A percentile compares a stretch with the other conserved stretches of the same genome.
These are phyloP conservation scores for Hycleus cichorii DNA, from an alignment of 1,140 invertebrate genomes.

Conservation along the genomic window DNA sequence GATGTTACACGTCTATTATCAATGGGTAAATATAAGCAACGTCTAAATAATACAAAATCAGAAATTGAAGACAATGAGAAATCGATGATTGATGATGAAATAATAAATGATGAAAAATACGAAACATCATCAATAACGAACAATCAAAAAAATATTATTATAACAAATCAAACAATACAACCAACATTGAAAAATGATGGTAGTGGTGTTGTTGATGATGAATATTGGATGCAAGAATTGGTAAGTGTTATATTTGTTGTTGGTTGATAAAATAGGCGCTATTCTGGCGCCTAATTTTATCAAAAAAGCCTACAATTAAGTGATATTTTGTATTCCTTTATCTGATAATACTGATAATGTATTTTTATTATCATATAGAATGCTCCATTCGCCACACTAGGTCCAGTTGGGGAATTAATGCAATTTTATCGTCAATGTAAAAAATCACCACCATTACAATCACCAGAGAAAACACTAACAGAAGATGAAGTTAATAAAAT, in stretches of 20 bases:
- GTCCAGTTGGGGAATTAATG: constrained; percentile 59
- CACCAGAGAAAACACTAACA: constrained; percentile 53
- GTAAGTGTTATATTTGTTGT: not conserved
- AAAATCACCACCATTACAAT: constrained; percentile 61
- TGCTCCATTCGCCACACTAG: constrained; percentile 51
- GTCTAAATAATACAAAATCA: not conserved
- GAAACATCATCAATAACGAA: not conserved
- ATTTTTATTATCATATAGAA: constrained; percentile 42
- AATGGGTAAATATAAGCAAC: constrained; percentile 7
- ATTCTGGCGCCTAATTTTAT: too few species aligned
- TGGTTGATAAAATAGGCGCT: too few species aligned
- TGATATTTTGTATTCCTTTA: too few species aligned
- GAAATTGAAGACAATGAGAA: not conserved
- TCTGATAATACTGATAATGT: too few species aligned
- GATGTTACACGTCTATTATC: constrained; percentile 2
- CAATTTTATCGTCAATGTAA: constrained; percentile 74
- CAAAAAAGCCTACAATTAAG: too few species aligned
- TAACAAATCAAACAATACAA: not conserved
- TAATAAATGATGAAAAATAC: not conserved
- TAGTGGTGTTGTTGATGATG: constrained; percentile 1
- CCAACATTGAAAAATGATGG: constrained; percentile 2
- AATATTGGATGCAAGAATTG: constrained; percentile 10
- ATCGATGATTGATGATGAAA: too few species aligned
- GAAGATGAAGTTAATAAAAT: constrained; percentile 61
- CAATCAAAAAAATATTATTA: not conserved